Evolutionary conservation across 2,797 vertebrate genomes (phyloP), one percentile per base, ranked within the genome.

Genomic region (Emys orbicularis): DNA sequence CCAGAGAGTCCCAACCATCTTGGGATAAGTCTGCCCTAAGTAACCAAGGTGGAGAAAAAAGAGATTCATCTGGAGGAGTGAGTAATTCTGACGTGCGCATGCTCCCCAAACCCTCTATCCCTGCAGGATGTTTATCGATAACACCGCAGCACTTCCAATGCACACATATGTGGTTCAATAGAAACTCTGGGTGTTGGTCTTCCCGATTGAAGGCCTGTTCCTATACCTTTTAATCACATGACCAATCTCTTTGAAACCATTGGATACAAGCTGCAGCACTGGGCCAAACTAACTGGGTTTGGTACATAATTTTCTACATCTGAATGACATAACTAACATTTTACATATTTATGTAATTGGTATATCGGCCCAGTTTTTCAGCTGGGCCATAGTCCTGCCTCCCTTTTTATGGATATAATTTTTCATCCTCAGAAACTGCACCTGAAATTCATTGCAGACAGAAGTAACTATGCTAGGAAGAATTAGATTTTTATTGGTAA

Each of bases 351-450:
- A 84, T 25, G 74, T 27, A 25, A 59, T 19, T 56, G 54, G n/a
- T 2, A 2, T 50, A 83, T 79, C 72, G 29, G 11, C 29, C 88
- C 19, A 4, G 0, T 27, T 94, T 94, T 92, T 90, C 80, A 94
- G 50, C 50, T 87, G 80, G 41, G 25, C 31, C 29, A 53, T 19
- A 84, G 12, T 85, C 49, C 68, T 87, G 19, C 3, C 19, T 41
- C 18, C 19, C 65, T 84, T 88, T 96, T 79, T 85, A 47, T 13
- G 87, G 80, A 9, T 11, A 19, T 37, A 52, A 84, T 41, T 95
- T 95, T 95, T 88, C 57, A 53, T 90, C 79, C 94, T 93, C 27
- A 89, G 57, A 74, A 16, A 49, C 53, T 16, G 41, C 74, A 37
- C 3, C 29, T 90, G 82, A 47, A 92, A 82, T 79, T 65, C 83